Percentiles rank a stretch among this genome's conserved stretches.
Conservation (phyloP, 2,888 invertebrate genomes). For the Ectemnius continuus region DNA sequence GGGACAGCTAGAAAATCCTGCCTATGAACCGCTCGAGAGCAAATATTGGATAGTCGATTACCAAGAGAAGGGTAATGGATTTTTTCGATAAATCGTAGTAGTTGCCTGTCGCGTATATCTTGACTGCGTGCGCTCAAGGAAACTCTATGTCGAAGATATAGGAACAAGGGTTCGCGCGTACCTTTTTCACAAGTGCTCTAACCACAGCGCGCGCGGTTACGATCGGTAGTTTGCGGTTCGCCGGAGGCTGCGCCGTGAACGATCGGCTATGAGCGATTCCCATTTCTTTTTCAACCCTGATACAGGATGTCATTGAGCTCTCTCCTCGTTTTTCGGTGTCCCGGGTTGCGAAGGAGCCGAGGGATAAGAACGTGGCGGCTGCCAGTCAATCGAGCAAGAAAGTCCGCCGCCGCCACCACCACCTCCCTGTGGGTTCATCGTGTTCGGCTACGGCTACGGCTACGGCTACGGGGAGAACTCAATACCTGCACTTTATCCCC, state of each 20-base stretch:
- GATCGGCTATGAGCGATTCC: constrained; percentile 61
- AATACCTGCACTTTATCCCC: too few relatives aligned
- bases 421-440: too few relatives aligned
- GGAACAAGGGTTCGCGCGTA: constrained; percentile 23
- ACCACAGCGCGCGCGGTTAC: constrained; percentile 50
- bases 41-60: too few relatives aligned
- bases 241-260: constrained; percentile 53
- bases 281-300: constrained; percentile 38
- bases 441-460: too few relatives aligned
- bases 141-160: constrained; percentile 42
- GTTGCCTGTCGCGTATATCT: too few relatives aligned
- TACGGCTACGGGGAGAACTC: too few relatives aligned
- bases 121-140: constrained; percentile 28
- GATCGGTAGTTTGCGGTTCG: constrained; percentile 61
- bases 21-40: too few relatives aligned
- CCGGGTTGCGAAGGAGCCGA: not conserved
- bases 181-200: constrained; percentile 49
- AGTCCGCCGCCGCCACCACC: too few relatives aligned
- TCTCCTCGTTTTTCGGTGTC: not conserved
- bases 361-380: not conserved
- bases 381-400: too few relatives aligned
- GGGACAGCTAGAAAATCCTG: too few relatives aligned
- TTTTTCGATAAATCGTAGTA: constrained; percentile 36
- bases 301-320: too few relatives aligned
- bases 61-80: constrained; percentile 47